A percentile compares a stretch with the other conserved stretches of the same genome.
These are phyloP conservation scores for Vulpes vulpes DNA, from an alignment of 2,113 vertebrate genomes.

Conservation along the genomic window DNA sequence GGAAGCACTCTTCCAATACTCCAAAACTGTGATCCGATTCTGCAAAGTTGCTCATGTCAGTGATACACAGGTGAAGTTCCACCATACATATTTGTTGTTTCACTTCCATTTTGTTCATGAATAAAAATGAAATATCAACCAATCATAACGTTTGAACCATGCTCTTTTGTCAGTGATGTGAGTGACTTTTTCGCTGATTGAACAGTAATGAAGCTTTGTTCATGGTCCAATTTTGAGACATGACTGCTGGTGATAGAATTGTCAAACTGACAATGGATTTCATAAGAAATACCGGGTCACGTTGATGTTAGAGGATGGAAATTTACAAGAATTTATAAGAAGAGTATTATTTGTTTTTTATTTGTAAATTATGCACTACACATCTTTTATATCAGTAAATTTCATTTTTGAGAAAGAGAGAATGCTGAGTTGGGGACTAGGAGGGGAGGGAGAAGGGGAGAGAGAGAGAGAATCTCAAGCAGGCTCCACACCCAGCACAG, in stretches of 20 bases:
- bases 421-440: background rate
- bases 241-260: background rate
- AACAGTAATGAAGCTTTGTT: background rate
- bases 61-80: background rate
- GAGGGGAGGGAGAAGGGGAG: background rate
- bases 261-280: background rate
- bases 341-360: background rate
- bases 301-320: background rate
- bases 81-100: background rate
- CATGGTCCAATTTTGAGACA: background rate
- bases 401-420: background rate
- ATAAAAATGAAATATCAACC: background rate
- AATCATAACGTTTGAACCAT: background rate
- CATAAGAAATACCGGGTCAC: background rate
- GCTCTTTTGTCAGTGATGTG: background rate
- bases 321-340: background rate
- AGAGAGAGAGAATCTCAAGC: background rate
- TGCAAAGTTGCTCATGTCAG: background rate
- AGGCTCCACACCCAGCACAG: background rate
- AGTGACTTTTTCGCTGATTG: background rate
- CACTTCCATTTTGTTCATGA: background rate
- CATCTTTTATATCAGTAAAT: background rate
- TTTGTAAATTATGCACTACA: background rate
- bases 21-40: background rate
- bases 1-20: background rate